Base-by-base conservation (phyloP, 1,140 invertebrate species). In the Pachypeltis micranthus region DNA sequence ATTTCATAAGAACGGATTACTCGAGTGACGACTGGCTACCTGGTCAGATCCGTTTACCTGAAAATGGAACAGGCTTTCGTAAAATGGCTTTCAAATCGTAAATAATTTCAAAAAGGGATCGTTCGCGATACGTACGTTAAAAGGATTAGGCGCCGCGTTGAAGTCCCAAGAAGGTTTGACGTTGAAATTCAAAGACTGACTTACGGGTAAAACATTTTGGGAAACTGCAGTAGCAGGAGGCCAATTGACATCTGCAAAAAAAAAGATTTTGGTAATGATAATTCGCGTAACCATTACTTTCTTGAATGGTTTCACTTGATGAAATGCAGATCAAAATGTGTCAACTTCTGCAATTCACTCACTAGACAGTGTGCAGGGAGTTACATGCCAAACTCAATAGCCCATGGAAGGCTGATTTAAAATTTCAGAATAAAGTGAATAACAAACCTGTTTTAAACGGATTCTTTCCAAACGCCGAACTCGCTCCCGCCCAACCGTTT, bases 51-150 rank as follows among this genome's bases (percentile, higher is more conserved):
- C 47, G 19, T 51, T 51, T 4, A 21, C 23, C 47, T 51, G 47
- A 51, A 51, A 51, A 51, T n/a, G n/a, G n/a, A n/a, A n/a, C n/a
- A n/a, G n/a, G n/a, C n/a, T n/a, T n/a, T n/a, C n/a, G n/a, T n/a
- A n/a, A n/a, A n/a, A n/a, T n/a, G n/a, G n/a, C n/a, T n/a, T n/a
- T n/a, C n/a, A n/a, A n/a, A n/a, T n/a, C n/a, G n/a, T n/a, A n/a
- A n/a, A n/a, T n/a, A n/a, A n/a, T n/a, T n/a, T n/a, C n/a, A n/a
- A n/a, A n/a, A n/a, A n/a, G n/a, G n/a, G n/a, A n/a, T n/a, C n/a
- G n/a, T n/a, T n/a, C n/a, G n/a, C n/a, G n/a, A n/a, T n/a, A 58
- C 67, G 64, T 68, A 68, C 67, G 34, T 51, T 27, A 59, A 68
- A 68, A 19, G 67, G 67, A 64, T 68, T 68, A 21, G 59, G 56